phyloP scores from a whole-genome alignment of 2,888 invertebrate genomes.

The Phytoseiulus persimilis region DNA sequence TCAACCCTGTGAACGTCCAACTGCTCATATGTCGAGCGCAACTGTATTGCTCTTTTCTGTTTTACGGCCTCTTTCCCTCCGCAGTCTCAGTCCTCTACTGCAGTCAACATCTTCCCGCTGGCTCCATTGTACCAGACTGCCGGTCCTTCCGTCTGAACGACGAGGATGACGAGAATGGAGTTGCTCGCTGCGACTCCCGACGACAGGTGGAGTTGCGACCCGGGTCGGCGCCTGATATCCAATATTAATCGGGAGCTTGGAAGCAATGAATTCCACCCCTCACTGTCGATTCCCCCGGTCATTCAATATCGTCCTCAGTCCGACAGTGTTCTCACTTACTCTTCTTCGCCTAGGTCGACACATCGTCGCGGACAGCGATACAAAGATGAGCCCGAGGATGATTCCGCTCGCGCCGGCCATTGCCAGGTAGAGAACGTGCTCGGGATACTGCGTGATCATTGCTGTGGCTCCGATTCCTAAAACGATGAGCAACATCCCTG shows the following conservation, averaged over 20 bases:
- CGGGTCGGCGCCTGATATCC: too few relatives aligned
- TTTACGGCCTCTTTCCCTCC: neutral
- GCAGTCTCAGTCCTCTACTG: too few relatives aligned
- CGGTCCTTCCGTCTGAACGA: neutral
- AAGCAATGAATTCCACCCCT: too few relatives aligned
- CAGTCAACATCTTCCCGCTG: too few relatives aligned
- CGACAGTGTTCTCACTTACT: neutral
- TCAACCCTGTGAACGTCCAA: neutral
- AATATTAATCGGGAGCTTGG: too few relatives aligned
- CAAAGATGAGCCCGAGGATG: constrained; percentile 20
- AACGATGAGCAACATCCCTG: constrained; percentile 32
- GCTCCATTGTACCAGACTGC: neutral
- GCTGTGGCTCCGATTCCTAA: constrained; percentile 26
- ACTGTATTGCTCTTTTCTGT: neutral
- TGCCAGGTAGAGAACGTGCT: constrained; percentile 32
- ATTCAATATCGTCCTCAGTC: neutral
- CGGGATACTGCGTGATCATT: constrained; percentile 25
- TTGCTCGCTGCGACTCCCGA: neutral
- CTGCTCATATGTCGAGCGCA: neutral
- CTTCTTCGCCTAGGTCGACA: constrained; percentile 35
- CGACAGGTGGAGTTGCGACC: too few relatives aligned
- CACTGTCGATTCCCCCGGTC: neutral
- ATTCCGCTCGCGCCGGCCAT: constrained; percentile 34
- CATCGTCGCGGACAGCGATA: constrained; percentile 29
- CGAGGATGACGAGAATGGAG: neutral